Conservation (phyloP, 2,888 invertebrate genomes). For the Rhogogaster chlorosoma region DNA sequence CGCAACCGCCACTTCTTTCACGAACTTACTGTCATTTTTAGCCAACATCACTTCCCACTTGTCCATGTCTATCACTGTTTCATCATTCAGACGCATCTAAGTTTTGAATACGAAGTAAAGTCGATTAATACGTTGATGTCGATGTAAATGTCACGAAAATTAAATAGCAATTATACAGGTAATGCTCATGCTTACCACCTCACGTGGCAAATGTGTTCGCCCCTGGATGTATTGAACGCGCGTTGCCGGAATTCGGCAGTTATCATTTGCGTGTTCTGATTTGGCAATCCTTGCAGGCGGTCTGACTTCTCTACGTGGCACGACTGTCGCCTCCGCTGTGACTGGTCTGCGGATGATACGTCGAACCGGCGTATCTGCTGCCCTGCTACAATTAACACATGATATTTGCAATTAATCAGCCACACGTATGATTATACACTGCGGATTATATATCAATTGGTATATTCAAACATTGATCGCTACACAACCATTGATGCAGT, state of each 20-base stretch:
- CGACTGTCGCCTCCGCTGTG: background rate
- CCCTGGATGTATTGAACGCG: background rate
- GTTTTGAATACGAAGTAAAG: background rate
- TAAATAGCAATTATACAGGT: background rate
- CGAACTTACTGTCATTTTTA: background rate
- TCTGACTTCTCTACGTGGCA: too few species aligned
- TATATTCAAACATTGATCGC: background rate
- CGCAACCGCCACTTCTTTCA: background rate
- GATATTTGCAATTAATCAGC: background rate
- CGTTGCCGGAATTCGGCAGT: background rate
- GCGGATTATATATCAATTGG: background rate
- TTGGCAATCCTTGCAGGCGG: too few species aligned
- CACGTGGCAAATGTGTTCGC: background rate
- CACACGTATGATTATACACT: background rate
- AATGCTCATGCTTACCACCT: background rate
- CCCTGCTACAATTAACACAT: background rate
- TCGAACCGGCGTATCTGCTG: background rate
- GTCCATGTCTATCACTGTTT: background rate
- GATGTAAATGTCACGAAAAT: background rate
- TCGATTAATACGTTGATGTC: background rate
- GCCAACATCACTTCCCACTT: background rate
- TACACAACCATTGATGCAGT: background rate
- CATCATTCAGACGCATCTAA: background rate
- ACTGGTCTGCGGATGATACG: background rate
- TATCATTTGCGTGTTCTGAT: background rate